phyloP scores from a whole-genome alignment of 2,888 invertebrate species.

The Notodonta ziczac region DNA sequence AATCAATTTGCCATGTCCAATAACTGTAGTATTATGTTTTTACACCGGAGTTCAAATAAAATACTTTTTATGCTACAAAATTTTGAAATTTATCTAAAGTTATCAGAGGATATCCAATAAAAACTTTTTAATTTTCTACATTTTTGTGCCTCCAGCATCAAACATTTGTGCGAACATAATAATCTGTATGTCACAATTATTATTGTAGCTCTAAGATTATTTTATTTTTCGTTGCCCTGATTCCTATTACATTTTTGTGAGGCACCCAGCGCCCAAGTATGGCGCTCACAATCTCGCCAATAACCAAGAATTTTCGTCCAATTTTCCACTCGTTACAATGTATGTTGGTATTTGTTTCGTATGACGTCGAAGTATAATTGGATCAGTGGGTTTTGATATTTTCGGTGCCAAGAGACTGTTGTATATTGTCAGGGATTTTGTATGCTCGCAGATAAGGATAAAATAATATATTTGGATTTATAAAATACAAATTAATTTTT shows the following conservation, averaged over 20 bases:
- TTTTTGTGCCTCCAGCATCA: too few species aligned
- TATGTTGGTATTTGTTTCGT: slow-evolving; percentile 14
- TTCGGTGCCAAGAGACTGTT: not conserved
- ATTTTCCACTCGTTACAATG: slow-evolving; percentile 34
- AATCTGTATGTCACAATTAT: slow-evolving; percentile 31
- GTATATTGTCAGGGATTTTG: too few species aligned
- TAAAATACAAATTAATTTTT: too few species aligned
- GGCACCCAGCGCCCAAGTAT: slow-evolving; percentile 25
- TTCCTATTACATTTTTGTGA: slow-evolving; percentile 36
- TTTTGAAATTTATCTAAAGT: too few species aligned
- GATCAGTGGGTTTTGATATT: not conserved
- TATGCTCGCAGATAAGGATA: too few species aligned
- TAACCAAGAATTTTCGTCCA: slow-evolving; percentile 36
- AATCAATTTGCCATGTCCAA: too few species aligned
- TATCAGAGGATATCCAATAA: too few species aligned
- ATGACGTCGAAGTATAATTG: not conserved
- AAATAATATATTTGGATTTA: too few species aligned
- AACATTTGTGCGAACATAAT: not conserved
- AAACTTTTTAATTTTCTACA: too few species aligned
- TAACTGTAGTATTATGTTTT: too few species aligned
- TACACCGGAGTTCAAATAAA: too few species aligned
- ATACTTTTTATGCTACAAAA: too few species aligned
- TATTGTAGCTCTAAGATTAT: slow-evolving; percentile 39
- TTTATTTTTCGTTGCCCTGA: slow-evolving; percentile 14
- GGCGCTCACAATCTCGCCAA: slow-evolving; percentile 30